Evolutionary conservation across 2,113 vertebrate species (phyloP).

Genomic region (Stigmatopora argus): DNA sequence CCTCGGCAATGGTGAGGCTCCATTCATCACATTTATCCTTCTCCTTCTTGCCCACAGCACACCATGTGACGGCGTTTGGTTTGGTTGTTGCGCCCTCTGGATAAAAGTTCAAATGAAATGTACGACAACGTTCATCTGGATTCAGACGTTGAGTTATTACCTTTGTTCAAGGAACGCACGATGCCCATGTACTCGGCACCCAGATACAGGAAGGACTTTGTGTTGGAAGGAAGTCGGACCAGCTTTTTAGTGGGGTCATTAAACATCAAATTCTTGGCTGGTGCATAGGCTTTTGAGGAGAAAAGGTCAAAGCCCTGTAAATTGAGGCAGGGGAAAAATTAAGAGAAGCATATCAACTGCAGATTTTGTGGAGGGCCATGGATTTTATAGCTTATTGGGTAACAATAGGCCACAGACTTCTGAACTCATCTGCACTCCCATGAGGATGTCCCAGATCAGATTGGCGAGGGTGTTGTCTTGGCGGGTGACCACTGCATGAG

Average conservation of each 20-base stretch:
- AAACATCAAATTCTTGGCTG: constrained; percentile 79
- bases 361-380: too few relatives aligned
- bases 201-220: constrained; percentile 78
- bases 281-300: constrained; percentile 56
- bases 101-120: background rate
- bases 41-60: constrained; percentile 72
- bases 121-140: background rate
- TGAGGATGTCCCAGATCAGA: constrained; percentile 71
- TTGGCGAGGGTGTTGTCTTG: constrained; percentile 57
- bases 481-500: constrained; percentile 76
- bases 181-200: constrained; percentile 62
- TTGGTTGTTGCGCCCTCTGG: constrained; percentile 24
- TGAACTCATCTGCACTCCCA: constrained; percentile 26
- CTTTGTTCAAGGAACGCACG: constrained; percentile 65
- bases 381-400: too few relatives aligned
- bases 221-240: constrained; percentile 62
- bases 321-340: background rate
- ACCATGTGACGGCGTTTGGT: constrained; percentile 70
- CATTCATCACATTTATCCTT: constrained; percentile 78
- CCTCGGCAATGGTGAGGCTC: constrained; percentile 42
- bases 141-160: constrained; percentile 46
- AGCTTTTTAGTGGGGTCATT: constrained; percentile 73
- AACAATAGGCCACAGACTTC: background rate
- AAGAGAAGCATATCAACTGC: background rate
- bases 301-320: constrained; percentile 70